Percentiles rank a stretch among this genome's conserved stretches.
Conservation (phyloP, 2,797 vertebrate species). For the Trachurus trachurus region DNA sequence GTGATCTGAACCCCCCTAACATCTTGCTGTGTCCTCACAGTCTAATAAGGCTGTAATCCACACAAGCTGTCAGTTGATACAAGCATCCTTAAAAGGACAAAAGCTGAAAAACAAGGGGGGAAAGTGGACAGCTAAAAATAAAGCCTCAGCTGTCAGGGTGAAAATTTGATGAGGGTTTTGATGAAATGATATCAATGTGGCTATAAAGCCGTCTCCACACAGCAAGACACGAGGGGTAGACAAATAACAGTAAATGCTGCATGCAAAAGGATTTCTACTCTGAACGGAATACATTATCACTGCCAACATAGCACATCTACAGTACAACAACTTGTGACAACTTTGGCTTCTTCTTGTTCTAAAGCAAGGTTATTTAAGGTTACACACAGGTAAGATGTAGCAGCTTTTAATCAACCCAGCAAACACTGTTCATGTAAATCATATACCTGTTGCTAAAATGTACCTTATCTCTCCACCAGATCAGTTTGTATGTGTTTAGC, state of each 20-base stretch:
- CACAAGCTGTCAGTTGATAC: constrained; percentile 92
- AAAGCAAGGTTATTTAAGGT: neutral
- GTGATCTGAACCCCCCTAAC: constrained; percentile 86
- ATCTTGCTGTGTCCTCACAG: constrained; percentile 88
- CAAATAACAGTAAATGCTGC: constrained; percentile 24
- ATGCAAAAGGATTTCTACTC: constrained; percentile 9
- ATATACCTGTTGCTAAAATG: neutral
- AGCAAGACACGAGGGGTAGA: constrained; percentile 17
- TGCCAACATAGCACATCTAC: neutral
- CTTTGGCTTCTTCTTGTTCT: neutral
- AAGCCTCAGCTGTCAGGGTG: constrained; percentile 83
- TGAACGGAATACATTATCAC: neutral
- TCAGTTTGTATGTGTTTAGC: constrained; percentile 3
- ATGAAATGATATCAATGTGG: constrained; percentile 64
- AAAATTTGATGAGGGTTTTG: constrained; percentile 78
- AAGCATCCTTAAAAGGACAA: constrained; percentile 86
- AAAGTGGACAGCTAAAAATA: constrained; percentile 84
- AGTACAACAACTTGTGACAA: neutral
- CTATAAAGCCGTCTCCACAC: constrained; percentile 39
- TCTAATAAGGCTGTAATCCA: constrained; percentile 90
- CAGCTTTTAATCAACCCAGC: neutral
- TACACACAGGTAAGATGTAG: neutral
- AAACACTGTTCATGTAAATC: neutral
- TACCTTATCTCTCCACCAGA: neutral
- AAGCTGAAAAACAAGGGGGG: constrained; percentile 77